A percentile compares a stretch with the other conserved stretches of the same genome.
Conservation (phyloP, 92 coral and sea anemone genomes). For the Palythoa caribaeorum region DNA sequence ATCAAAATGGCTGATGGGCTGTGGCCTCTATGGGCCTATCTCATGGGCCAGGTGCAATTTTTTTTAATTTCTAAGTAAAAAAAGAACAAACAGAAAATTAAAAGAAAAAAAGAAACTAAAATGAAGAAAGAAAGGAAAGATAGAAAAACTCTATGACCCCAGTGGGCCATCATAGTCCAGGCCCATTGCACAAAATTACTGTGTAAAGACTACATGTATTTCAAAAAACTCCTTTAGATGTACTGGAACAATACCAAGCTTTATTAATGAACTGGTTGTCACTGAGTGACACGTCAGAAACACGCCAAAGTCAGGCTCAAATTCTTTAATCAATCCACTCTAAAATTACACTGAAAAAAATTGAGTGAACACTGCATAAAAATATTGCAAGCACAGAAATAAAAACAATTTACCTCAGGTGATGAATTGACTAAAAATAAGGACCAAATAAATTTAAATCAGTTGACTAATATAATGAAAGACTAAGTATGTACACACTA, state of each 20-base stretch:
- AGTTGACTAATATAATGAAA: constrained; percentile 27
- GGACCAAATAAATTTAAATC: constrained; percentile 24
- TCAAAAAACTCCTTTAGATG: constrained; percentile 12
- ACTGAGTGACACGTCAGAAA: constrained; percentile 34
- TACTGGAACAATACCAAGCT: constrained; percentile 14
- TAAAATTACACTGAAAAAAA: constrained; percentile 19
- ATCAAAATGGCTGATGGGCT: constrained; percentile 57
- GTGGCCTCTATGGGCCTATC: constrained; percentile 45
- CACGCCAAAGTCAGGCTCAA: constrained; percentile 21
- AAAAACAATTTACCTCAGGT: not conserved
- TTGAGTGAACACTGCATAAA: constrained; percentile 18
- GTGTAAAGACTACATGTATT: constrained; percentile 26
- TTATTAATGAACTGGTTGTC: constrained; percentile 32
- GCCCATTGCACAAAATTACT: constrained; percentile 22
- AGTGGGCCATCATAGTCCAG: constrained; percentile 15
- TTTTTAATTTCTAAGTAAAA: constrained; percentile 25
- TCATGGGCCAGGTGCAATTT: constrained; percentile 48
- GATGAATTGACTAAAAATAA: constrained; percentile 14
- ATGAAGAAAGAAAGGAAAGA: constrained; percentile 27
- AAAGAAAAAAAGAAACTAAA: constrained; percentile 14
- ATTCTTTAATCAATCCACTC: constrained; percentile 30
- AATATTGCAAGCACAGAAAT: constrained; percentile 27
- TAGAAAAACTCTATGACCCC: constrained; percentile 1
- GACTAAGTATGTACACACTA: constrained; percentile 37
- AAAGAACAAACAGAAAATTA: constrained; percentile 36